Conservation (phyloP, 2,888 invertebrate genomes). For the Horisme vitalbata region DNA sequence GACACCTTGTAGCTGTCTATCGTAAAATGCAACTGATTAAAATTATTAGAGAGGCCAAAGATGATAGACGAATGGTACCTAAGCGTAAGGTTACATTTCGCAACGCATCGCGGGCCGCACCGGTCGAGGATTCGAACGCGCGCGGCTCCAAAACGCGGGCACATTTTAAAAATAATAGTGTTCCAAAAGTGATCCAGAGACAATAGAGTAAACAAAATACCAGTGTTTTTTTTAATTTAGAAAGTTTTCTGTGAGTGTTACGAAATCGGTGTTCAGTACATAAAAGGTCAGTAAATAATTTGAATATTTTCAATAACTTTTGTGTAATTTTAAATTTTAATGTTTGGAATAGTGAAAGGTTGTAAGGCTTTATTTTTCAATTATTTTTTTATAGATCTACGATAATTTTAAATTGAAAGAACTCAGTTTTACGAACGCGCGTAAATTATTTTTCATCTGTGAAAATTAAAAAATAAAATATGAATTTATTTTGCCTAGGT, state of each 20-base stretch:
- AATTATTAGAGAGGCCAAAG: constrained; percentile 24
- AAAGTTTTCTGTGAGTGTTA: constrained; percentile 10
- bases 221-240: constrained; percentile 14
- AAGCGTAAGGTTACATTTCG: constrained; percentile 30
- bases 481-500: no score
- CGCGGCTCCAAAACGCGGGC: constrained; percentile 4
- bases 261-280: neutral
- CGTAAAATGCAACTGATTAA: constrained; percentile 16
- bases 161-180: neutral
- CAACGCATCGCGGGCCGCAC: constrained; percentile 13
- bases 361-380: neutral
- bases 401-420: neutral
- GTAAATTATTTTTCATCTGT: no score
- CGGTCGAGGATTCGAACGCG: constrained; percentile 12
- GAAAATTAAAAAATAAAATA: no score
- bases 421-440: neutral
- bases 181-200: neutral
- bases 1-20: neutral
- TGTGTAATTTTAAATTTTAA: neutral
- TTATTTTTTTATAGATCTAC: neutral
- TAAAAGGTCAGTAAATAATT: constrained; percentile 15
- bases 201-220: constrained; percentile 1
- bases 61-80: constrained; percentile 27
- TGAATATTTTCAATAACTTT: constrained; percentile 19
- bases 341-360: no score